Conservation (phyloP, 2,113 vertebrate species). For the Phoxinus phoxinus region DNA sequence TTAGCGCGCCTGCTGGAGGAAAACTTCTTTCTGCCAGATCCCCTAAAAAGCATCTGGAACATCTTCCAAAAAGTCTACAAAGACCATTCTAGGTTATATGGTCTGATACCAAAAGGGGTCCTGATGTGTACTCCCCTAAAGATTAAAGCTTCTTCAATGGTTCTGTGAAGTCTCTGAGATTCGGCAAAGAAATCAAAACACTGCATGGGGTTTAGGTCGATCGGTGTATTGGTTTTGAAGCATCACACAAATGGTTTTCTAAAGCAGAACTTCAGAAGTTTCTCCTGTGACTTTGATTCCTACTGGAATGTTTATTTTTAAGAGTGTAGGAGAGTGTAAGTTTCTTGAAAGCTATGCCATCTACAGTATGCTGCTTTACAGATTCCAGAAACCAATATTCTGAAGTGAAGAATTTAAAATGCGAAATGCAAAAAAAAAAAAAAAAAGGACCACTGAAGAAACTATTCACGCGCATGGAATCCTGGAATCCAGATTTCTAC, state of each 20-base stretch:
- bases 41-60: conserved; percentile 16
- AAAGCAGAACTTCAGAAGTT: background rate
- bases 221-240: background rate
- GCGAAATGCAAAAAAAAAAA: background rate
- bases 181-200: background rate
- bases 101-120: background rate
- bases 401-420: background rate
- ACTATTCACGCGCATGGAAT: background rate
- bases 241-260: background rate
- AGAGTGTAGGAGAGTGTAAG: background rate
- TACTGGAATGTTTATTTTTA: background rate
- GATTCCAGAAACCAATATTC: background rate
- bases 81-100: background rate
- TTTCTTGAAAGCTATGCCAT: background rate
- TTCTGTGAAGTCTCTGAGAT: background rate
- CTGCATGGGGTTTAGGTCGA: background rate
- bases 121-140: background rate
- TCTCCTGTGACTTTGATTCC: background rate
- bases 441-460: background rate
- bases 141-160: background rate
- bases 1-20: conserved; percentile 12
- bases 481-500: background rate
- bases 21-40: conserved; percentile 28
- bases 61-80: background rate
- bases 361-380: background rate